Percentiles rank a stretch among this genome's conserved stretches.
Evolutionary conservation across 2,888 invertebrate species (phyloP).

Genomic region (Tinea trinotella): DNA sequence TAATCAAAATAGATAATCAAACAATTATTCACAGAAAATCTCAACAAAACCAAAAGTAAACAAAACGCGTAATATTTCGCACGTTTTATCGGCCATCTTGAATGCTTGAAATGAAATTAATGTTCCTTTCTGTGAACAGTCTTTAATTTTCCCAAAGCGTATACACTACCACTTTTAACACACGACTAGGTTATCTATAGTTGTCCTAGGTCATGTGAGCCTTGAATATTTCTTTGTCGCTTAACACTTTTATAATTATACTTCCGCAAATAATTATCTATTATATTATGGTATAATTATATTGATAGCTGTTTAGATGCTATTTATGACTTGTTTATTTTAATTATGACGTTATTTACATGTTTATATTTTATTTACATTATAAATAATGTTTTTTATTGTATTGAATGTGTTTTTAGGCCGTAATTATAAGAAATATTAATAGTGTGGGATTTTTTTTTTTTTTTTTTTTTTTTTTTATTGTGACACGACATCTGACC

Average conservation of each 20-base stretch:
- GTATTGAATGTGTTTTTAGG: no score
- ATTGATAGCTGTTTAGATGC: background rate
- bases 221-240: conserved; percentile 7
- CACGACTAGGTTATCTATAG: conserved; percentile 7
- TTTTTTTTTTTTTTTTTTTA: background rate
- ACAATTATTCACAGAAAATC: no score
- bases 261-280: conserved; percentile 9
- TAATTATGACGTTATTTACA: background rate
- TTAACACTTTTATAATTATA: background rate
- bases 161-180: background rate
- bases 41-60: no score
- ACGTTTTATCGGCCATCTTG: no score
- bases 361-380: background rate
- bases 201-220: conserved; percentile 8
- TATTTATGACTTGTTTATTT: conserved; percentile 1
- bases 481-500: no score
- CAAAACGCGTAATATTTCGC: no score
- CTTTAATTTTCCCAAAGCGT: background rate
- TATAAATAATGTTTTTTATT: no score
- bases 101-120: no score
- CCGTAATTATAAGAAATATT: no score
- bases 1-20: no score
- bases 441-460: background rate
- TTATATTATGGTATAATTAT: background rate
- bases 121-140: no score